phyloP scores from a whole-genome alignment of 2,113 vertebrate species.

The Mellivora capensis region DNA sequence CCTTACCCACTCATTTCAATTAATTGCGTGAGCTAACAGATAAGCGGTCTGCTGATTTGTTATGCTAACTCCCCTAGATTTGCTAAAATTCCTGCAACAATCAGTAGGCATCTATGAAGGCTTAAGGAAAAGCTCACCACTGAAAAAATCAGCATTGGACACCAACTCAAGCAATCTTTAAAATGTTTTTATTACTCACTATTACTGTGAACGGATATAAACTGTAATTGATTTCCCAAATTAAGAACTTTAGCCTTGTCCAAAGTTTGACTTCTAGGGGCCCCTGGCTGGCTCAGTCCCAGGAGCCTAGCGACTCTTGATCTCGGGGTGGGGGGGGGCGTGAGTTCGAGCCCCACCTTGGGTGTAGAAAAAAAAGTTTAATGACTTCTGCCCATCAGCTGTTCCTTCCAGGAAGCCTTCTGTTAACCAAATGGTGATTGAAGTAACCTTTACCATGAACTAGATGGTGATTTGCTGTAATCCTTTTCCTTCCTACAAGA shows the following conservation, averaged over 20 bases:
- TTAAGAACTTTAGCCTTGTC: constrained; percentile 30
- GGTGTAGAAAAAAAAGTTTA: not conserved
- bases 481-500: constrained; percentile 90
- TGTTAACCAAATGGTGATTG: not conserved
- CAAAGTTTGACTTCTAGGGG: not conserved
- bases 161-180: constrained; percentile 75
- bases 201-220: constrained; percentile 77
- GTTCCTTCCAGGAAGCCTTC: constrained; percentile 90
- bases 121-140: constrained; percentile 57
- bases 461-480: constrained; percentile 95
- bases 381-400: constrained; percentile 83
- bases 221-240: constrained; percentile 67
- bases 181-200: constrained; percentile 35
- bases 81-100: no score
- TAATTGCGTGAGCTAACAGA: no score
- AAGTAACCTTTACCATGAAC: constrained; percentile 85
- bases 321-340: not conserved
- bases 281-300: not conserved
- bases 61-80: no score
- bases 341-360: not conserved
- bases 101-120: not conserved
- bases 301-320: not conserved
- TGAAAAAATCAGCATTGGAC: constrained; percentile 53
- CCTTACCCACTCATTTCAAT: no score
- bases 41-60: no score